Percentiles rank a stretch among this genome's conserved stretches.
These are phyloP conservation scores for Rhodinocichla rosea DNA, from an alignment of 2,113 vertebrate genomes.

Conservation along the genomic window DNA sequence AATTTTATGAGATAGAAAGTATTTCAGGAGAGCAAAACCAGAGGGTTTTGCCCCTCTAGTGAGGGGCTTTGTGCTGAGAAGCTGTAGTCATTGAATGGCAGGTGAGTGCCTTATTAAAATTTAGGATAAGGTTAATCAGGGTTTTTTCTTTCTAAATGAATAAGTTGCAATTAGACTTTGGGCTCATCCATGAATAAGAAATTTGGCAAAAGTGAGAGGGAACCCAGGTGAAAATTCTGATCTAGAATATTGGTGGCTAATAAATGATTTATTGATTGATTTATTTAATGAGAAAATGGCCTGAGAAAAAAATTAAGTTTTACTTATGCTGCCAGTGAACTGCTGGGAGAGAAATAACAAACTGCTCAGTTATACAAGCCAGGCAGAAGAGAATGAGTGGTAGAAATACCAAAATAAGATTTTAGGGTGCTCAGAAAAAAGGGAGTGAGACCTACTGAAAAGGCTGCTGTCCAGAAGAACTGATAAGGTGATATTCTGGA, in stretches of 20 bases:
- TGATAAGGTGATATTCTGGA: neutral
- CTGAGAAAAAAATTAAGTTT: neutral
- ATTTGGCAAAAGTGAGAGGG: neutral
- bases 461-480: neutral
- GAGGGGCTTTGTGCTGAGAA: neutral
- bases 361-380: neutral
- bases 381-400: neutral
- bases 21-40: neutral
- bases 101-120: neutral
- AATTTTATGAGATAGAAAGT: neutral
- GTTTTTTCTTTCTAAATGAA: neutral
- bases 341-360: neutral
- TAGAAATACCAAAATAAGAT: neutral
- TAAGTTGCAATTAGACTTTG: neutral
- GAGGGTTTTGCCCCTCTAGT: neutral
- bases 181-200: neutral
- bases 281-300: neutral
- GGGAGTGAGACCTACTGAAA: neutral
- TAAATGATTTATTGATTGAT: neutral
- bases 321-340: neutral
- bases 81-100: neutral
- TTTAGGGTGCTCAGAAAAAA: neutral
- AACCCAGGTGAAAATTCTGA: neutral
- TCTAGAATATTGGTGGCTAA: neutral
- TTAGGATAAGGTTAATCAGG: neutral